Conservation (phyloP, 2,797 vertebrate species). For the Cygnus olor region DNA sequence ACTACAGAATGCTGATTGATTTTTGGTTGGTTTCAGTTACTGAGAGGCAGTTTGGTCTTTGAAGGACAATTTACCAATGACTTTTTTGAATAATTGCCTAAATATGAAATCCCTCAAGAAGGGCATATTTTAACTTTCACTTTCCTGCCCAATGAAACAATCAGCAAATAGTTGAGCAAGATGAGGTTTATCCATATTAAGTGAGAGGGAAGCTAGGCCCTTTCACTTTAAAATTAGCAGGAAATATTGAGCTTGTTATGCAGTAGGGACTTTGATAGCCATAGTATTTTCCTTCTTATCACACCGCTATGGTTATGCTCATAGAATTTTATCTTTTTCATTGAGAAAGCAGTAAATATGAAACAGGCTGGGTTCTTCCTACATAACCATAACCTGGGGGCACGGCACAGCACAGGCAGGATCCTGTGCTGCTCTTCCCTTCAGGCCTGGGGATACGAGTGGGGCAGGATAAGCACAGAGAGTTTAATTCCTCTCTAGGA, state of each 20-base stretch:
- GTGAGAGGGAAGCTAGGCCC: not conserved
- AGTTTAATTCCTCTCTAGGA: not conserved
- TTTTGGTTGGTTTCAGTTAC: not conserved
- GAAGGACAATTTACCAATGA: not conserved
- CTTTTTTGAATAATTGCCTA: not conserved
- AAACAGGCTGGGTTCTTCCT: conserved; percentile 21
- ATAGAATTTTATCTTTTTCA: not conserved
- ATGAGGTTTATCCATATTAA: not conserved
- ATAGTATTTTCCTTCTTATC: not conserved
- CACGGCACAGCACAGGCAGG: not conserved
- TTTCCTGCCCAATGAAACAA: not conserved
- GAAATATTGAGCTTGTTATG: not conserved
- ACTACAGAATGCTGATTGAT: not conserved
- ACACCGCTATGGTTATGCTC: not conserved
- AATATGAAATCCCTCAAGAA: not conserved
- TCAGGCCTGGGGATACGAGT: not conserved
- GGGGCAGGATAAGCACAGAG: not conserved
- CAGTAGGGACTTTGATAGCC: not conserved
- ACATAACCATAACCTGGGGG: conserved; percentile 1
- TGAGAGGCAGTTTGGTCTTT: not conserved
- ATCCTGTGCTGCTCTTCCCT: not conserved
- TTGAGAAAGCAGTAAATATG: not conserved
- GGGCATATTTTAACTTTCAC: not conserved
- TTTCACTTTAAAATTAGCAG: not conserved
- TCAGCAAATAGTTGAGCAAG: not conserved